Percentiles rank a stretch among this genome's conserved stretches.
phyloP scores from a whole-genome alignment of 2,113 vertebrate genomes.

The Pedionomus torquatus region DNA sequence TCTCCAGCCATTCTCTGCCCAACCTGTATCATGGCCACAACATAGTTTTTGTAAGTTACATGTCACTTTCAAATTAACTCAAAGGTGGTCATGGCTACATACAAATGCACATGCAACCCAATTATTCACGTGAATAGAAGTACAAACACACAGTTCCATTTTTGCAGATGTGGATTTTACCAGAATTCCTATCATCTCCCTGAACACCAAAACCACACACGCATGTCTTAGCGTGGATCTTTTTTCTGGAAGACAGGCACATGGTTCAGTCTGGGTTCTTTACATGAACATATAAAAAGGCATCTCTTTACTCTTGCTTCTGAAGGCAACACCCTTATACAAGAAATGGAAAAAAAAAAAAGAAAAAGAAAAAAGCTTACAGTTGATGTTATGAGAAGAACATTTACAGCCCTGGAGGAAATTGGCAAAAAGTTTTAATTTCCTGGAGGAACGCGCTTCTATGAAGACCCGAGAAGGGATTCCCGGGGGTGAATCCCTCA shows the following conservation, averaged over 20 bases:
- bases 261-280: rapidly evolving
- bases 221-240: rapidly evolving
- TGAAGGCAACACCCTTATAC: rapidly evolving
- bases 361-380: background rate
- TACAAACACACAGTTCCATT: rapidly evolving
- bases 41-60: background rate
- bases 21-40: too few relatives aligned
- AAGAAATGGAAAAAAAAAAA: background rate
- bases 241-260: too few relatives aligned
- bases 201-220: rapidly evolving
- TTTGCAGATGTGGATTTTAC: background rate
- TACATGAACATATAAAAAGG: rapidly evolving
- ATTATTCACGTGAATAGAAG: background rate
- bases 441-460: background rate
- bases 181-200: background rate
- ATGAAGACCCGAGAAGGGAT: rapidly evolving
- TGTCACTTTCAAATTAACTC: background rate
- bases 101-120: rapidly evolving
- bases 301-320: background rate
- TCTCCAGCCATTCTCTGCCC: too few relatives aligned
- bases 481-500: rapidly evolving
- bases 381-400: background rate
- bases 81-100: background rate
- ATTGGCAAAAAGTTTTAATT: background rate
- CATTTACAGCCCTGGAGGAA: background rate